Conservation (phyloP, 2,797 vertebrate species). For the Geotrypetes seraphini region DNA sequence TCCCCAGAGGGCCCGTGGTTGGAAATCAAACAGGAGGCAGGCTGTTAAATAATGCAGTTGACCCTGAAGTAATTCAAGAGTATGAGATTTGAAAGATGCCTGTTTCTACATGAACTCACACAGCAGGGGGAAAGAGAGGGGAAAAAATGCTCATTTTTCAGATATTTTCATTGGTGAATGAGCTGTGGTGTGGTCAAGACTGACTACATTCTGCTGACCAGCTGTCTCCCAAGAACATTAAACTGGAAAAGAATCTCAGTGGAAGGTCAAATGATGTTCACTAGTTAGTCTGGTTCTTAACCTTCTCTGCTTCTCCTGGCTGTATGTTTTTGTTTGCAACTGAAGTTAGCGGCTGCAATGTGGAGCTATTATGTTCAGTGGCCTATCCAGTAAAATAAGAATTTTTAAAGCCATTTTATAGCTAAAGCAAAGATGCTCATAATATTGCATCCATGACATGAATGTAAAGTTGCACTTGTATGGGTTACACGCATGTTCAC, state of each 20-base stretch:
- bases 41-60: constrained; percentile 44
- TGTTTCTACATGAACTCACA: constrained; percentile 16
- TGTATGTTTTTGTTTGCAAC: too few species aligned
- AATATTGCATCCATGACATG: too few species aligned
- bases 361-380: too few species aligned
- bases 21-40: constrained; percentile 53
- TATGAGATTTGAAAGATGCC: constrained; percentile 8
- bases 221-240: constrained; percentile 5
- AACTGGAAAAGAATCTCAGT: constrained; percentile 7
- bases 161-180: constrained; percentile 1
- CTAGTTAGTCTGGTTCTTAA: background rate
- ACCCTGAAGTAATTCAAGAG: constrained; percentile 31
- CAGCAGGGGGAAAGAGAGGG: constrained; percentile 3
- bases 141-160: background rate
- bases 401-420: too few species aligned
- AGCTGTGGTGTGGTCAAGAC: background rate
- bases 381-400: too few species aligned
- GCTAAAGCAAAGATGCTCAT: too few species aligned
- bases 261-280: background rate
- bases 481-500: too few species aligned
- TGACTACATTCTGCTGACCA: background rate
- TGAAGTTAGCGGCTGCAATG: too few species aligned
- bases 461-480: too few species aligned
- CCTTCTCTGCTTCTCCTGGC: too few species aligned
- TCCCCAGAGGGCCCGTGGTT: constrained; percentile 20